Percentiles rank a stretch among this genome's conserved stretches.
Conservation (phyloP, 2,888 invertebrate genomes). For the Andrena fulva region DNA sequence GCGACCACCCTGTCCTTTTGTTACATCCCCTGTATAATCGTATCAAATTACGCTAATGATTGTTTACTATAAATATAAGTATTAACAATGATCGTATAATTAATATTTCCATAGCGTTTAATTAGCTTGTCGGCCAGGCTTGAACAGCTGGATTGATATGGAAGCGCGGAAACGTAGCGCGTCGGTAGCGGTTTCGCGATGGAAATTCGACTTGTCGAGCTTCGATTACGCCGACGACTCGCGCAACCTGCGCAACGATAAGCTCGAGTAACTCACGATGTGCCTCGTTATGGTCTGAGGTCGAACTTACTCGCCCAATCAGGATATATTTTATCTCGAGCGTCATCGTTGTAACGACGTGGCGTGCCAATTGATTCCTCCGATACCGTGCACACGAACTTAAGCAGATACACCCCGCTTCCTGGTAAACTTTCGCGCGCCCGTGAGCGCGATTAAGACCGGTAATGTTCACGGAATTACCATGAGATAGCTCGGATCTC, state of each 20-base stretch:
- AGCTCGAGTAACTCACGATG: constrained; percentile 72
- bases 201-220: constrained; percentile 18
- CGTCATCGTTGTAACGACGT: constrained; percentile 79
- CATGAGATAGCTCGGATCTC: constrained; percentile 50
- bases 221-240: constrained; percentile 64
- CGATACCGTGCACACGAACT: constrained; percentile 75
- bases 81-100: constrained; percentile 11
- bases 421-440: constrained; percentile 68
- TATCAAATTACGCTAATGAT: not conserved
- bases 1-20: not conserved
- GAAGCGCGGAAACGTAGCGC: not conserved
- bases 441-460: constrained; percentile 67
- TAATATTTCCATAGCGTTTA: constrained; percentile 20
- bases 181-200: not conserved
- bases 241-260: constrained; percentile 78
- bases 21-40: constrained; percentile 9
- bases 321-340: constrained; percentile 77
- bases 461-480: constrained; percentile 69
- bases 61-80: constrained; percentile 5
- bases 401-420: constrained; percentile 65
- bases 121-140: constrained; percentile 12
- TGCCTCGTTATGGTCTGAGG: constrained; percentile 79
- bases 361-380: constrained; percentile 75
- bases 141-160: constrained; percentile 1
- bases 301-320: constrained; percentile 81